phyloP scores from a whole-genome alignment of 2,113 vertebrate genomes.

The Rhagologus leucostigma region DNA sequence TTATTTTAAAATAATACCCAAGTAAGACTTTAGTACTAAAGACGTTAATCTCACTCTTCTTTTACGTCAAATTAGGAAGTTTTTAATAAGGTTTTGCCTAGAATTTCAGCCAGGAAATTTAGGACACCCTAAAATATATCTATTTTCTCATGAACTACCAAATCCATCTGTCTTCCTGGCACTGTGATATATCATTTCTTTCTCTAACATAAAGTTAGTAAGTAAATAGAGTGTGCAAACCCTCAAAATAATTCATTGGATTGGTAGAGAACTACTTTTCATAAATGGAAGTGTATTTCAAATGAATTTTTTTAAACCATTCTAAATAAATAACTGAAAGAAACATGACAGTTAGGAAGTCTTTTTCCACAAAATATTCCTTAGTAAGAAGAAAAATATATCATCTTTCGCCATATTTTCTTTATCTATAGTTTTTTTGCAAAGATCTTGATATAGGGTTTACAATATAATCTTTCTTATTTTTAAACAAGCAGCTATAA shows the following conservation, averaged over 20 bases:
- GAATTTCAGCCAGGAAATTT: not conserved
- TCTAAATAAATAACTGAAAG: not conserved
- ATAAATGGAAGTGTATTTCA: not conserved
- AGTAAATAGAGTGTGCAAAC: not conserved
- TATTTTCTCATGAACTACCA: not conserved
- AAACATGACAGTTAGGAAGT: not conserved
- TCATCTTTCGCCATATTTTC: not conserved
- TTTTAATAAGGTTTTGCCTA: not conserved
- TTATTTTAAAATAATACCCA: not conserved
- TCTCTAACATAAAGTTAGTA: not conserved
- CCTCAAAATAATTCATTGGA: not conserved
- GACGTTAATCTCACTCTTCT: not conserved
- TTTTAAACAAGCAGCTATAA: not conserved
- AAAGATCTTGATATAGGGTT: not conserved
- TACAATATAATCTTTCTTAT: not conserved
- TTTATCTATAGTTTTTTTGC: not conserved
- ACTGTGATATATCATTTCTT: not conserved
- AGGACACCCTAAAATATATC: not conserved
- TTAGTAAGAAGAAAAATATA: not conserved
- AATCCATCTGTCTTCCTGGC: not conserved
- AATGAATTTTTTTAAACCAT: not conserved
- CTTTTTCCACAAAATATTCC: not conserved
- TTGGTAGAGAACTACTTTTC: not conserved
- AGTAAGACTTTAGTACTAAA: not conserved
- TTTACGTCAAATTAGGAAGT: not conserved